A percentile compares a stretch with the other conserved stretches of the same genome.
These are phyloP conservation scores for Neria commutata DNA, from an alignment of 2,888 invertebrate genomes.

Conservation along the genomic window DNA sequence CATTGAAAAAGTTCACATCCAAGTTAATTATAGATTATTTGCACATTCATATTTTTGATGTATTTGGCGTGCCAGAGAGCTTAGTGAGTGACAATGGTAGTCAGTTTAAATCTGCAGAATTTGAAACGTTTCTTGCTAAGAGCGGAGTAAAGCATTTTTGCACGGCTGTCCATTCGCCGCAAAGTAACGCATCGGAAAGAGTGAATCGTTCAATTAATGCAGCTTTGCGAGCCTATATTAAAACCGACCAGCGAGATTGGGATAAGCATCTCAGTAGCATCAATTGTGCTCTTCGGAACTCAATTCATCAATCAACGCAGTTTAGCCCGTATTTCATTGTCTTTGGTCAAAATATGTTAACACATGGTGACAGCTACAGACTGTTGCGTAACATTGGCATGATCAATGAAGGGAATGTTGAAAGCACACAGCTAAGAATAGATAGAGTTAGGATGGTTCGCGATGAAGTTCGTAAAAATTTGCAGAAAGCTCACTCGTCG, in stretches of 20 bases:
- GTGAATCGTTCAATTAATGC: background rate
- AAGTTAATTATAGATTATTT: conserved; percentile 1
- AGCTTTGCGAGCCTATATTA: background rate
- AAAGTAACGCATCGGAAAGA: no score
- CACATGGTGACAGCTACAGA: background rate
- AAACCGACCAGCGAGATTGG: background rate
- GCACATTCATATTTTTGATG: conserved; percentile 2
- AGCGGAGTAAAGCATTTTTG: no score
- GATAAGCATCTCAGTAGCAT: background rate
- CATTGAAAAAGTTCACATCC: conserved; percentile 10
- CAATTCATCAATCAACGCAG: background rate
- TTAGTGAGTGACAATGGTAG: conserved; percentile 6
- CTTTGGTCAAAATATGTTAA: conserved; percentile 7
- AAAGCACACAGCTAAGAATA: background rate
- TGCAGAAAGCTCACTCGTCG: no score
- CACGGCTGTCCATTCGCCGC: no score
- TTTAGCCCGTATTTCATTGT: background rate
- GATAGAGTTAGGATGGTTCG: background rate
- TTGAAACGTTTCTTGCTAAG: conserved; percentile 1
- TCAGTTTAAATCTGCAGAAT: background rate
- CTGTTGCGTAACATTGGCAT: background rate
- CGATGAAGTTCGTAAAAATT: no score
- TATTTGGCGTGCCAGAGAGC: background rate
- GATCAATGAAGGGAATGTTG: no score
- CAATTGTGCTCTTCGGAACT: background rate